Conservation (phyloP, 2,888 invertebrate genomes). For the Conchocele bisecta region DNA sequence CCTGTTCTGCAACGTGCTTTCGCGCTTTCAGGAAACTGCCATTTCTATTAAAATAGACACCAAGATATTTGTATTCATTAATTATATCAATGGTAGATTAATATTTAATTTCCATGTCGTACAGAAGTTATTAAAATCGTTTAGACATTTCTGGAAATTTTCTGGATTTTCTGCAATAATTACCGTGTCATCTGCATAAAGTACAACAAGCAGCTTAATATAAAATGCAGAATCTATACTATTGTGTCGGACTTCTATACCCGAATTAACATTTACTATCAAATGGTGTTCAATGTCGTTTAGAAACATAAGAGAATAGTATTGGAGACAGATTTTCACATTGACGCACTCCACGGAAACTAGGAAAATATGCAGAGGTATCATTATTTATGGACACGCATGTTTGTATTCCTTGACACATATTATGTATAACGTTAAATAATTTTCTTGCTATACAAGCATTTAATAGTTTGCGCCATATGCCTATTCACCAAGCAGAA, state of each 20-base stretch:
- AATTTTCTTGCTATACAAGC: neutral
- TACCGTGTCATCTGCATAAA: constrained; percentile 38
- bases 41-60: constrained; percentile 7
- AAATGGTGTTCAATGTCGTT: constrained; percentile 31
- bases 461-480: constrained; percentile 1
- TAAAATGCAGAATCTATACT: neutral
- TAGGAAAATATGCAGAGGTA: constrained; percentile 18
- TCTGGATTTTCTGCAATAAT: constrained; percentile 12
- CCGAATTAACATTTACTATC: neutral
- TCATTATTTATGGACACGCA: constrained; percentile 17
- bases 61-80: constrained; percentile 15
- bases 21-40: constrained; percentile 17
- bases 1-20: constrained; percentile 8
- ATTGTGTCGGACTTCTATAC: neutral
- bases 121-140: constrained; percentile 23
- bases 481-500: neutral
- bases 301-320: constrained; percentile 28
- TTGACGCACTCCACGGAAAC: constrained; percentile 15
- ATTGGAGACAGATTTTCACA: constrained; percentile 26
- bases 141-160: constrained; percentile 6
- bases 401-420: constrained; percentile 32
- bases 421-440: neutral
- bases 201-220: constrained; percentile 8
- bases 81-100: constrained; percentile 7
- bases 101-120: constrained; percentile 28